Base-by-base conservation (phyloP, 2,888 invertebrate genomes). In the Drosophila maculinotata region DNA sequence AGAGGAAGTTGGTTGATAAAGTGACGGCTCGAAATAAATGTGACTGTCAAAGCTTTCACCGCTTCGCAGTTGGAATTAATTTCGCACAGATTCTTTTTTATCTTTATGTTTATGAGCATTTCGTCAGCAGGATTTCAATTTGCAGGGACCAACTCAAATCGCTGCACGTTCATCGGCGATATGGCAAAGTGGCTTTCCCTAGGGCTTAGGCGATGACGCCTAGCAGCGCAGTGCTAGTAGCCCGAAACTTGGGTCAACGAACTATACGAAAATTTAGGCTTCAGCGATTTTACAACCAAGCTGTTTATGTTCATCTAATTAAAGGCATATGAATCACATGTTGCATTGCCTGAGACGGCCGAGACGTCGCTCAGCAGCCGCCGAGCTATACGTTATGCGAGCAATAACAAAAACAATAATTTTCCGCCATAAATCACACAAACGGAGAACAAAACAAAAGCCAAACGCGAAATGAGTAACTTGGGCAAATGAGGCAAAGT, bases 151-250 rank as follows among this genome's bases (percentile, higher is more conserved):
- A 39, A 52, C 56, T 59, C 41, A 70, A 88, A 84, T 84, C 87
- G 72, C 65, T 66, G 76, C 89, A 89, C 89, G 89, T 89, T 87
- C 80, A 87, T 87, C 79, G 80, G 12, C 68, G 82, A 87, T 87
- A 81, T 73, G 70, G 66, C 54, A 76, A 76, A 79, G 70, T 68
- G 70, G 49, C 56, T 69, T 39, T 58, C 49, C 53, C 14, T 33
- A 9, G 47, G 23, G 49, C 53, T 59, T 28, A 33, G 42, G 59
- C n/a, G n/a, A 64, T 47, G 62, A 70, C 31, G 14, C 30, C 17
- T 41, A 17, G 49, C 30, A 15, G 20, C 23, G n/a, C n/a, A n/a
- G n/a, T n/a, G n/a, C n/a, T n/a, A 35, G 26, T 5, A 23, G 28
- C 56, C 2, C 4, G 26, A 44, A n/a, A n/a, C n/a, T 17, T 31